phyloP scores from a whole-genome alignment of 2,797 vertebrate genomes.

The Lophius americanus region DNA sequence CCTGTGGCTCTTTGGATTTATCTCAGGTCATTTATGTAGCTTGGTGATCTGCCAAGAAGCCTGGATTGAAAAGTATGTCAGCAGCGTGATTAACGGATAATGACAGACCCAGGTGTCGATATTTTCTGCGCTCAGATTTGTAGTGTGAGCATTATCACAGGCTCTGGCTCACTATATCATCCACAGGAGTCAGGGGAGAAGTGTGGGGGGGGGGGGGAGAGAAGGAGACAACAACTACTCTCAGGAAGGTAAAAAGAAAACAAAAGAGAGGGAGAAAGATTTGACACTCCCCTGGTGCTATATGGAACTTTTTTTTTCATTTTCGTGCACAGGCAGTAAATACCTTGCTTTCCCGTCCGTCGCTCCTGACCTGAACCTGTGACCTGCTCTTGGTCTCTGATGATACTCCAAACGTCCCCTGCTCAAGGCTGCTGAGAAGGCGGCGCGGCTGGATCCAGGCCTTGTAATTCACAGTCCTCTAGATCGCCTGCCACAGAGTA shows the following conservation, averaged over 20 bases:
- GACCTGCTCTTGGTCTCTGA: conserved; percentile 73
- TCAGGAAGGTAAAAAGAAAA: conserved; percentile 18
- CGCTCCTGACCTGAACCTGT: conserved; percentile 77
- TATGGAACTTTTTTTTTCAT: conserved; percentile 77
- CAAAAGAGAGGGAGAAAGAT: conserved; percentile 35
- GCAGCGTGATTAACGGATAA: conserved; percentile 80
- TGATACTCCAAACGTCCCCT: conserved; percentile 62
- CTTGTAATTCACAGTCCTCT: conserved; percentile 88
- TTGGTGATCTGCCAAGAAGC: conserved; percentile 67
- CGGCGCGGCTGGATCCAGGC: conserved; percentile 50
- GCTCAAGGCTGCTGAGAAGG: conserved; percentile 79
- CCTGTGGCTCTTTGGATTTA: conserved; percentile 65
- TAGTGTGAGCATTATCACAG: conserved; percentile 70
- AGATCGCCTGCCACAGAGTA: conserved; percentile 96
- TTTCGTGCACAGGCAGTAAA: conserved; percentile 75
- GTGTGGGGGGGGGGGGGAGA: conserved; percentile 48
- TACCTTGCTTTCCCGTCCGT: conserved; percentile 61
- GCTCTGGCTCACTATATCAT: conserved; percentile 76
- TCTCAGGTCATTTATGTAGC: conserved; percentile 66
- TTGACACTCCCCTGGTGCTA: conserved; percentile 49
- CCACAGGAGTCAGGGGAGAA: conserved; percentile 53
- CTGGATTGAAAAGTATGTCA: conserved; percentile 74
- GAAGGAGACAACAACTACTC: conserved; percentile 25
- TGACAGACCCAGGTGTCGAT: conserved; percentile 78
- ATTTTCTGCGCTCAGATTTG: conserved; percentile 78